Conservation (phyloP, 2,797 vertebrate genomes). For the Galago senegalensis region DNA sequence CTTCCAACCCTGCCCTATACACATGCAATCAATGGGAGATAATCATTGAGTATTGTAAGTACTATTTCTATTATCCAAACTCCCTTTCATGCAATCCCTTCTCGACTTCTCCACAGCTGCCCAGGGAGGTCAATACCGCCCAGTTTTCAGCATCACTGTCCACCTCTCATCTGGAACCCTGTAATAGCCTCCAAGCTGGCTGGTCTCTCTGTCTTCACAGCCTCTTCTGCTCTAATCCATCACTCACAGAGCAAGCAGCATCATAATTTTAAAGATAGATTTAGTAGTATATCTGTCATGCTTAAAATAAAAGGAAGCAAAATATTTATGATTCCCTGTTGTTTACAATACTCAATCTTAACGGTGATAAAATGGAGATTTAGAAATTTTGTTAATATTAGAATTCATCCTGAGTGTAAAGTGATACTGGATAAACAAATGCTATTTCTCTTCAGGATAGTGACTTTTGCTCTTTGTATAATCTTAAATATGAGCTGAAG, state of each 20-base stretch:
- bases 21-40: neutral
- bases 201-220: neutral
- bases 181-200: neutral
- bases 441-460: conserved; percentile 55
- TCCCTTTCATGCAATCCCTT: neutral
- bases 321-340: conserved; percentile 41
- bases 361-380: neutral
- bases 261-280: conserved; percentile 46
- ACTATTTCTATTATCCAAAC: neutral
- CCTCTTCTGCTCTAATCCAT: conserved; percentile 50
- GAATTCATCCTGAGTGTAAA: neutral
- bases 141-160: conserved; percentile 1
- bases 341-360: conserved; percentile 3
- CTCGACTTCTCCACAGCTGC: neutral
- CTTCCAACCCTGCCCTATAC: neutral
- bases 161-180: neutral
- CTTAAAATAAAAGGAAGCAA: conserved; percentile 53
- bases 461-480: conserved; percentile 72
- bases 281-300: conserved; percentile 30
- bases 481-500: conserved; percentile 70
- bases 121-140: neutral
- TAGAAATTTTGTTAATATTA: conserved; percentile 13
- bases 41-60: neutral
- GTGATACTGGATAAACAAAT: conserved; percentile 15
- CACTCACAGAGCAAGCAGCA: conserved; percentile 7